Evolutionary conservation across 2,797 vertebrate species (phyloP).

Genomic region (Falco novaeseelandiae): DNA sequence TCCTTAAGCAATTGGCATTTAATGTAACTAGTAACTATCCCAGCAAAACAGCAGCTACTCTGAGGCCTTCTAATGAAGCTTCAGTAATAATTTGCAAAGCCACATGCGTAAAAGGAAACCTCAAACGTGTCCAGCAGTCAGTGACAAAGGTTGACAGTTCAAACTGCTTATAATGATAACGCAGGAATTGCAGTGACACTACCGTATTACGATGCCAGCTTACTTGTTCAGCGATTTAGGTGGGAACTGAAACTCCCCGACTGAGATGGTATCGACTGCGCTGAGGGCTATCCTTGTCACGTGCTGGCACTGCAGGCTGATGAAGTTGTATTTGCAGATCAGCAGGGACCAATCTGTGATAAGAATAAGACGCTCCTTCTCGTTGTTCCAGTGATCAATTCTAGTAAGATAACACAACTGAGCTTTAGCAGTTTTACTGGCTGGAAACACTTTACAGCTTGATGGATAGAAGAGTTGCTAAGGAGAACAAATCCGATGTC

Average conservation of each 20-base stretch:
- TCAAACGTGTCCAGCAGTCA: fast-evolving
- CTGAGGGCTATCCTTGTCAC: constrained; percentile 88
- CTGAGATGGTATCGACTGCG: constrained; percentile 91
- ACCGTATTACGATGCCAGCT: neutral
- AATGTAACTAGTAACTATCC: neutral
- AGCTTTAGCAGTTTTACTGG: neutral
- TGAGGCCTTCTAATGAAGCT: no score
- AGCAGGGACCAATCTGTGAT: constrained; percentile 92
- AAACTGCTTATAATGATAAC: fast-evolving
- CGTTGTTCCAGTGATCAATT: constrained; percentile 97
- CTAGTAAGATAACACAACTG: constrained; percentile 54
- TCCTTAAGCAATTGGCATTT: neutral
- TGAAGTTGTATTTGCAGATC: constrained; percentile 97
- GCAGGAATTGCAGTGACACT: fast-evolving
- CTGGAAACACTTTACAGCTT: neutral
- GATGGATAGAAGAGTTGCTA: fast-evolving
- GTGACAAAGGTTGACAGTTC: neutral
- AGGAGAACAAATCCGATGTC: neutral
- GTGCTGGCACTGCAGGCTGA: constrained; percentile 93
- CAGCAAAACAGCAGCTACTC: neutral
- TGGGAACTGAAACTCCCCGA: constrained; percentile 93
- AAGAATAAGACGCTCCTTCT: constrained; percentile 92
- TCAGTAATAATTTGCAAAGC: neutral
- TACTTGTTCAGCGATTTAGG: constrained; percentile 95
- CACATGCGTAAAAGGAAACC: neutral